Evolutionary conservation across 2,888 invertebrate species (phyloP).

Genomic region (Drosophila pseudotalamancana): DNA sequence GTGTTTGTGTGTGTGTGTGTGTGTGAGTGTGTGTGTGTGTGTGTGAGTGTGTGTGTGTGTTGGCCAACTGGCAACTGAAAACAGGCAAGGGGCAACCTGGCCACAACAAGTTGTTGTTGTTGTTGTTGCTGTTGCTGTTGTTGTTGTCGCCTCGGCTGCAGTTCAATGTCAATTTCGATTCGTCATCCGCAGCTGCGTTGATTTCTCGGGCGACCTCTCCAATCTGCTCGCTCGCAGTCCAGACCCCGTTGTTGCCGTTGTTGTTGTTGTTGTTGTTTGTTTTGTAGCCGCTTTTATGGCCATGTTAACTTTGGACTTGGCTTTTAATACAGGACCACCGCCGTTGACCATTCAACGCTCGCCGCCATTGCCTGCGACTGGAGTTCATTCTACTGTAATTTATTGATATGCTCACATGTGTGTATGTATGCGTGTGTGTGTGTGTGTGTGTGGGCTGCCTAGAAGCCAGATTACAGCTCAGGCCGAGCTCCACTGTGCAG

Average conservation of each 20-base stretch:
- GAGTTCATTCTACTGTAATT: slow-evolving; percentile 77
- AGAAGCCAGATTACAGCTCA: slow-evolving; percentile 53
- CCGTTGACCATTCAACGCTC: slow-evolving; percentile 56
- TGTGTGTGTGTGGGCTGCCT: slow-evolving; percentile 47
- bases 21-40: slow-evolving; percentile 22
- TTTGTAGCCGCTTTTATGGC: slow-evolving; percentile 72
- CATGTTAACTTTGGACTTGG: slow-evolving; percentile 79
- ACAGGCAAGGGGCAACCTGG: slow-evolving; percentile 31
- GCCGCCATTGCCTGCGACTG: slow-evolving; percentile 36
- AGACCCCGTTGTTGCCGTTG: slow-evolving; percentile 8
- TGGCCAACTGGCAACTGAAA: slow-evolving; percentile 32
- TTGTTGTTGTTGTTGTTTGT: slow-evolving; percentile 44
- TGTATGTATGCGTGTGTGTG: slow-evolving; percentile 9
- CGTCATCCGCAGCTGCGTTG: slow-evolving; percentile 83
- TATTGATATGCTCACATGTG: slow-evolving; percentile 59
- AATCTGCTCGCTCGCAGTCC: slow-evolving; percentile 17
- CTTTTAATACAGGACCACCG: slow-evolving; percentile 77
- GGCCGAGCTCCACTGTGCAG: slow-evolving; percentile 43
- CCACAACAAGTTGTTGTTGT: slow-evolving; percentile 41
- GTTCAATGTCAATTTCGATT: slow-evolving; percentile 83
- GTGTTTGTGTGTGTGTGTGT: slow-evolving; percentile 21
- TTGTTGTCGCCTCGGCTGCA: slow-evolving; percentile 54
- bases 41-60: slow-evolving; percentile 29
- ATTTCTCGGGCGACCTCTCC: slow-evolving; percentile 75
- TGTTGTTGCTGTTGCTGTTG: not conserved